Conservation (phyloP, 2,113 vertebrate species). For the Mustela nigripes region DNA sequence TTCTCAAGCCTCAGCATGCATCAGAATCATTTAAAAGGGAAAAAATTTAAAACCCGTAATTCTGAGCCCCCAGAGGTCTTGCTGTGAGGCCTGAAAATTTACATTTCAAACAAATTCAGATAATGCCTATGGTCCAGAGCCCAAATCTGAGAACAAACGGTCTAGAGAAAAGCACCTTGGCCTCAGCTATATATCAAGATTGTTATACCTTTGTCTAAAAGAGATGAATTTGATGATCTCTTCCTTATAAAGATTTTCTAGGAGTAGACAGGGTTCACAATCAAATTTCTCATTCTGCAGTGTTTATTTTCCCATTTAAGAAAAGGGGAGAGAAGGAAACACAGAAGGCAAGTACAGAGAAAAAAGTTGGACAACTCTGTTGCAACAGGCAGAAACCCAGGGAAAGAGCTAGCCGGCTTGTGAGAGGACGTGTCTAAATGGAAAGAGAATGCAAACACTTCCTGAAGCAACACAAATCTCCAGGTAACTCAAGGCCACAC, state of each 20-base stretch:
- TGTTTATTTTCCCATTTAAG: constrained; percentile 54
- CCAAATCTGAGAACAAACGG: constrained; percentile 54
- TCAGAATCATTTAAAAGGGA: background rate
- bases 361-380: background rate
- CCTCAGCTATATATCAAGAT: background rate
- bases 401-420: background rate
- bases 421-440: background rate
- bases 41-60: background rate
- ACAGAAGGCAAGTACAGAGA: constrained; percentile 23
- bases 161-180: background rate
- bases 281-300: constrained; percentile 1
- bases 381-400: background rate
- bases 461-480: background rate
- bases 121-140: background rate
- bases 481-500: background rate
- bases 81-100: background rate
- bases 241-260: background rate
- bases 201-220: background rate
- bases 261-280: background rate
- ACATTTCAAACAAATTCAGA: constrained; percentile 50
- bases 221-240: background rate
- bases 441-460: constrained; percentile 58
- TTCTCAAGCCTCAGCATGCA: background rate
- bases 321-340: background rate
- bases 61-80: constrained; percentile 16